A percentile compares a stretch with the other conserved stretches of the same genome.
Evolutionary conservation across 2,797 vertebrate species (phyloP).

Genomic region (Lepidocolaptes lacrymiger): DNA sequence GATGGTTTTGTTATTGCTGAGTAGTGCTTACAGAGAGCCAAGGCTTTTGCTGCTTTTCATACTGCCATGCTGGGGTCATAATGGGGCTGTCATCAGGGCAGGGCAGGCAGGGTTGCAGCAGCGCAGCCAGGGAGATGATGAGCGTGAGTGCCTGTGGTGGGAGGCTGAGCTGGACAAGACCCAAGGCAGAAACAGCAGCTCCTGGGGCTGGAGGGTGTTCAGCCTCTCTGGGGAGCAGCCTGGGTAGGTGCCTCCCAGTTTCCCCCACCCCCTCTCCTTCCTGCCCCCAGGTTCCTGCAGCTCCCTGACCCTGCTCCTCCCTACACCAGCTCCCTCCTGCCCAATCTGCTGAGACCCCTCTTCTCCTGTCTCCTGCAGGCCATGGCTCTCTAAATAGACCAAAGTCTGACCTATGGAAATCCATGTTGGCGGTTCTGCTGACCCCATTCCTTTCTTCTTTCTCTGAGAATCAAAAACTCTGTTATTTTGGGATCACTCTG

Average conservation of each 20-base stretch:
- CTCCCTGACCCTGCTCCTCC: accelerated
- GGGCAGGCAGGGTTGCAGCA: not conserved
- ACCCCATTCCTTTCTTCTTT: not conserved
- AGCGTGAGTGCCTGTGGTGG: not conserved
- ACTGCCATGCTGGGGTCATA: not conserved
- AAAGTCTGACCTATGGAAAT: not conserved
- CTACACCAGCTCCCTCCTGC: not conserved
- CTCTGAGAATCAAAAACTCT: not conserved
- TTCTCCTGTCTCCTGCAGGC: not conserved
- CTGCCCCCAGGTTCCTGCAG: not conserved
- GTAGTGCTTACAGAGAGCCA: not conserved
- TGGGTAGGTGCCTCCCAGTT: not conserved
- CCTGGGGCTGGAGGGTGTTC: accelerated
- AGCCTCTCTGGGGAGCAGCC: not conserved
- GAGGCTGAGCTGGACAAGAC: not conserved
- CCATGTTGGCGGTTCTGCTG: not conserved
- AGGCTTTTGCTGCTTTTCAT: not conserved
- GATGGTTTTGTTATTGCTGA: not conserved
- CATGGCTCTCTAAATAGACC: not conserved
- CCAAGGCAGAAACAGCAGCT: accelerated
- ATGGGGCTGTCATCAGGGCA: too few species aligned
- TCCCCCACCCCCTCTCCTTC: accelerated
- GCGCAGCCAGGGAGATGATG: not conserved
- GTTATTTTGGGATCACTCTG: not conserved
- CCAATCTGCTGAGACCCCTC: accelerated